Conservation (phyloP, 2,113 vertebrate genomes). For the Paradoxurus hermaphroditus region DNA sequence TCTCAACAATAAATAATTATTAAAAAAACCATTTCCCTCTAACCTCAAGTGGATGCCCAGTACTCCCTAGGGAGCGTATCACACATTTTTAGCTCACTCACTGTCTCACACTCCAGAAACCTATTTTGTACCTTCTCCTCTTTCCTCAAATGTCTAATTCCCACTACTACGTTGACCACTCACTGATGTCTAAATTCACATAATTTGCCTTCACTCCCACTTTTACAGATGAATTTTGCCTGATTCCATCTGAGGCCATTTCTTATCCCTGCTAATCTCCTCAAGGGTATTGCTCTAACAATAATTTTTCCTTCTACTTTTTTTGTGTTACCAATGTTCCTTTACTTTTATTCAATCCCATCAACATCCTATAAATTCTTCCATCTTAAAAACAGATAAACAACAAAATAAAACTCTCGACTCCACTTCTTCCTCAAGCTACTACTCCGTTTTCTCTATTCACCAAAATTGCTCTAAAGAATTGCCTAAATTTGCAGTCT, state of each 20-base stretch:
- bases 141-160: not conserved
- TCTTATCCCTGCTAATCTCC: not conserved
- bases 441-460: not conserved
- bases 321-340: not conserved
- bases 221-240: not conserved
- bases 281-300: not conserved
- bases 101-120: not conserved
- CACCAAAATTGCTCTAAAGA: not conserved
- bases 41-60: not conserved
- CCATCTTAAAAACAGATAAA: not conserved
- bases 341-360: not conserved
- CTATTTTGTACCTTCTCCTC: not conserved
- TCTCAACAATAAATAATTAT: no score
- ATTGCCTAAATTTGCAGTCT: not conserved
- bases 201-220: not conserved
- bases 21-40: not conserved
- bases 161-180: not conserved
- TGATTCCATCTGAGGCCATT: not conserved
- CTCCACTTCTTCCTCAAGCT: not conserved
- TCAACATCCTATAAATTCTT: not conserved
- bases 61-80: not conserved
- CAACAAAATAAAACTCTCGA: not conserved
- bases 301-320: not conserved
- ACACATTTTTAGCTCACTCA: not conserved
- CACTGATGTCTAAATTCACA: not conserved